phyloP scores from a whole-genome alignment of 2,113 vertebrate genomes.

The Eira barbara region DNA sequence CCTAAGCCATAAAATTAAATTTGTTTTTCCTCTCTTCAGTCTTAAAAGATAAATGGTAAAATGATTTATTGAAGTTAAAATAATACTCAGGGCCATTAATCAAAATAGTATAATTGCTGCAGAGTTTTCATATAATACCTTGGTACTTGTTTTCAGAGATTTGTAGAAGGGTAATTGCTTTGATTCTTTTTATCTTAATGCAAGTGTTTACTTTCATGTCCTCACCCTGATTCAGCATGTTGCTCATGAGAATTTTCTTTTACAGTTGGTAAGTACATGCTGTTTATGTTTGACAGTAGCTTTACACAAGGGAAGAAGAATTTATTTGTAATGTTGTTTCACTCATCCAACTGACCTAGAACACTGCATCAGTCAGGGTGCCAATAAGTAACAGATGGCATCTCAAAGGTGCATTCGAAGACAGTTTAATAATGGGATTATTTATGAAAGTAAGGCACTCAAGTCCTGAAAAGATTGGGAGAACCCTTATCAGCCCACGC shows the following conservation, averaged over 20 bases:
- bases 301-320: neutral
- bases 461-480: neutral
- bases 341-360: neutral
- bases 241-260: slow-evolving; percentile 1
- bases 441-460: neutral
- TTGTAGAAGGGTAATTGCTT: neutral
- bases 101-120: neutral
- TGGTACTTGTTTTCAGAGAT: slow-evolving; percentile 39
- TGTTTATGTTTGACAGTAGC: neutral
- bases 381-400: neutral
- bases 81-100: slow-evolving; percentile 19
- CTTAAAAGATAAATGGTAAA: neutral
- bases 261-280: neutral
- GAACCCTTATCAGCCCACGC: neutral
- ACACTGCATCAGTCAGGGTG: neutral
- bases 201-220: slow-evolving; percentile 15
- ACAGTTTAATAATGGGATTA: neutral
- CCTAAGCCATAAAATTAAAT: neutral
- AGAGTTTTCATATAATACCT: neutral
- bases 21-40: neutral
- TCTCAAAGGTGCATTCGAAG: neutral
- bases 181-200: slow-evolving; percentile 44
- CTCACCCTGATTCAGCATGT: neutral
- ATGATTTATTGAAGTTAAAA: neutral
- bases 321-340: slow-evolving; percentile 24